phyloP scores from a whole-genome alignment of 2,888 invertebrate genomes.

The Dorcus parallelipipedus region DNA sequence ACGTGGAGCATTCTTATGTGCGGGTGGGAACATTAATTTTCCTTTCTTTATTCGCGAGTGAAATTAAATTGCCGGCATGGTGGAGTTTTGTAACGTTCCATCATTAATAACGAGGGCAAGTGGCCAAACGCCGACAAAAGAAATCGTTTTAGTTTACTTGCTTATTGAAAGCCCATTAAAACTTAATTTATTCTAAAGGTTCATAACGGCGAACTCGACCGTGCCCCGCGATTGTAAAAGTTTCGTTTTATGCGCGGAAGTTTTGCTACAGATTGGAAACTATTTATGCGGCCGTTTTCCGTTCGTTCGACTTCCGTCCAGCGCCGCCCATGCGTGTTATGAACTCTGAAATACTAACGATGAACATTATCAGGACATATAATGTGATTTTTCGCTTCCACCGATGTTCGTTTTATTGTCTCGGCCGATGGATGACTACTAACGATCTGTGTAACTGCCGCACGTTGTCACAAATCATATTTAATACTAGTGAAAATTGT shows the following conservation, averaged over 20 bases:
- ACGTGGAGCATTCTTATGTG: slow-evolving; percentile 26
- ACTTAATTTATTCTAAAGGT: slow-evolving; percentile 24
- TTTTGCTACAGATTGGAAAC: slow-evolving; percentile 8
- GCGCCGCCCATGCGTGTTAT: slow-evolving; percentile 8
- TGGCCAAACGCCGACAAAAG: slow-evolving; percentile 28
- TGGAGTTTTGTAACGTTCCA: slow-evolving; percentile 22
- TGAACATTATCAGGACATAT: slow-evolving; percentile 5
- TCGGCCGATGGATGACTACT: slow-evolving; percentile 35
- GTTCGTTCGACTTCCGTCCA: not conserved
- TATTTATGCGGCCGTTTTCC: slow-evolving; percentile 16
- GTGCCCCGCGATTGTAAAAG: slow-evolving; percentile 9
- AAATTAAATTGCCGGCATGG: slow-evolving; percentile 32
- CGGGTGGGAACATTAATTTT: slow-evolving; percentile 32
- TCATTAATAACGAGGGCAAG: slow-evolving; percentile 28
- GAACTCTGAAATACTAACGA: slow-evolving; percentile 8
- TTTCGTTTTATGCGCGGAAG: slow-evolving; percentile 13
- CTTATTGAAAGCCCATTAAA: slow-evolving; percentile 24
- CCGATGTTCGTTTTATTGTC: slow-evolving; percentile 27
- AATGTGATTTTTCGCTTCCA: slow-evolving; percentile 19
- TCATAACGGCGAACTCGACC: slow-evolving; percentile 15
- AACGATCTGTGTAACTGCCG: slow-evolving; percentile 38
- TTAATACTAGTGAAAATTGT: slow-evolving; percentile 50
- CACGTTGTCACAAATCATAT: slow-evolving; percentile 48
- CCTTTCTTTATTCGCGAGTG: slow-evolving; percentile 29
- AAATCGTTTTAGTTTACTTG: slow-evolving; percentile 25